These are phyloP conservation scores for Acanthiza pusilla DNA, from an alignment of 2,797 vertebrate genomes.

Conservation along the genomic window DNA sequence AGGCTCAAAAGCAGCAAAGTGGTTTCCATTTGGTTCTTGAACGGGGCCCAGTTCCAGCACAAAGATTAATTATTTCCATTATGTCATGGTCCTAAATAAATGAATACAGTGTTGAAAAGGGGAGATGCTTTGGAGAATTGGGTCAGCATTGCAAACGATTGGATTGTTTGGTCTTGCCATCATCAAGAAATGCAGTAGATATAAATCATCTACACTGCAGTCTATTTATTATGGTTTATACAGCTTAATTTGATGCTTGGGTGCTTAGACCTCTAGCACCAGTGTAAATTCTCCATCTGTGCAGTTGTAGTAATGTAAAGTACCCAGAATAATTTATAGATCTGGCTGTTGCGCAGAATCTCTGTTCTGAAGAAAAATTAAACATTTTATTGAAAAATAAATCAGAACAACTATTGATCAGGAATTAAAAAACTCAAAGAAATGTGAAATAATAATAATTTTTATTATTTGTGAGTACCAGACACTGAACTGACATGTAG, in stretches of 20 bases:
- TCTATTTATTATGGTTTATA: not conserved
- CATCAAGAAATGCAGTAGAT: not conserved
- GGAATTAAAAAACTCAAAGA: not conserved
- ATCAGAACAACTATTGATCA: not conserved
- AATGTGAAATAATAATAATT: not conserved
- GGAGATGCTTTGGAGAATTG: not conserved
- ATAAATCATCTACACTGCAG: not conserved
- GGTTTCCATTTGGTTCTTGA: not conserved
- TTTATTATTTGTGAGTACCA: not conserved
- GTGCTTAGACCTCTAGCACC: not conserved
- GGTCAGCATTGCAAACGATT: not conserved
- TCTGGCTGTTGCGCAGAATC: not conserved
- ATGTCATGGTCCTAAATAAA: not conserved
- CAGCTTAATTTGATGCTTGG: slow-evolving; percentile 9
- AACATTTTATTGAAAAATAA: not conserved
- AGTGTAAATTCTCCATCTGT: not conserved
- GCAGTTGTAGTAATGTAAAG: not conserved
- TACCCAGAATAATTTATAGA: not conserved
- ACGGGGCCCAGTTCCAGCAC: not conserved
- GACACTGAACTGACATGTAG: not conserved
- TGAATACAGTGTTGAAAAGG: not conserved
- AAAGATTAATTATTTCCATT: not conserved
- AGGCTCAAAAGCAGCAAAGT: not conserved
- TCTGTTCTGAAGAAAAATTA: not conserved
- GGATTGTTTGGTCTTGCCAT: not conserved